phyloP scores from a whole-genome alignment of 92 coral and sea anemone species.

The Bergia sp. region DNA sequence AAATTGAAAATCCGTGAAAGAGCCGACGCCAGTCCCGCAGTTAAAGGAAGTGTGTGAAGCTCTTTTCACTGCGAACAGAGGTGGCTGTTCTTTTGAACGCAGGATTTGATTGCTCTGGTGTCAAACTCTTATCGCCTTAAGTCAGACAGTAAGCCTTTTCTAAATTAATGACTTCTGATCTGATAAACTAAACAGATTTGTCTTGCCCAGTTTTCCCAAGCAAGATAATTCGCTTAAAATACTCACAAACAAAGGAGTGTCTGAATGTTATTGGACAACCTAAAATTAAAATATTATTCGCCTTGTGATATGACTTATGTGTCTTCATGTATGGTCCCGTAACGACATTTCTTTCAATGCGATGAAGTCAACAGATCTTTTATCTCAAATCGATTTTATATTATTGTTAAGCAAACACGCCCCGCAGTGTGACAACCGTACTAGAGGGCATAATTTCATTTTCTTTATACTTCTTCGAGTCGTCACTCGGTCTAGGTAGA shows the following conservation, averaged over 20 bases:
- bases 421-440: conserved; percentile 9
- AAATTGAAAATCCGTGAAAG: conserved; percentile 16
- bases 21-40: conserved; percentile 7
- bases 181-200: conserved; percentile 45
- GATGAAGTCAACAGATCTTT: conserved; percentile 34
- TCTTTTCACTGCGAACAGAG: neutral
- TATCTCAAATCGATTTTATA: conserved; percentile 41
- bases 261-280: neutral
- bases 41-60: neutral
- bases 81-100: neutral
- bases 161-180: conserved; percentile 28
- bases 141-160: conserved; percentile 43
- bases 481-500: conserved; percentile 26
- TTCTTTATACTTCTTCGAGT: neutral
- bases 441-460: conserved; percentile 9
- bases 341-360: conserved; percentile 1
- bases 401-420: conserved; percentile 42
- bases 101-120: neutral
- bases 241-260: neutral
- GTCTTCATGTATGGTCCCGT: neutral
- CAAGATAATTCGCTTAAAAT: conserved; percentile 22
- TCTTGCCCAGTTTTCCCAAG: conserved; percentile 4
- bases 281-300: conserved; percentile 1
- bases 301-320: neutral
- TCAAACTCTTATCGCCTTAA: conserved; percentile 35